Percentiles rank a stretch among this genome's conserved stretches.
Conservation (phyloP, 2,797 vertebrate genomes). For the Pteronotus mesoamericanus region DNA sequence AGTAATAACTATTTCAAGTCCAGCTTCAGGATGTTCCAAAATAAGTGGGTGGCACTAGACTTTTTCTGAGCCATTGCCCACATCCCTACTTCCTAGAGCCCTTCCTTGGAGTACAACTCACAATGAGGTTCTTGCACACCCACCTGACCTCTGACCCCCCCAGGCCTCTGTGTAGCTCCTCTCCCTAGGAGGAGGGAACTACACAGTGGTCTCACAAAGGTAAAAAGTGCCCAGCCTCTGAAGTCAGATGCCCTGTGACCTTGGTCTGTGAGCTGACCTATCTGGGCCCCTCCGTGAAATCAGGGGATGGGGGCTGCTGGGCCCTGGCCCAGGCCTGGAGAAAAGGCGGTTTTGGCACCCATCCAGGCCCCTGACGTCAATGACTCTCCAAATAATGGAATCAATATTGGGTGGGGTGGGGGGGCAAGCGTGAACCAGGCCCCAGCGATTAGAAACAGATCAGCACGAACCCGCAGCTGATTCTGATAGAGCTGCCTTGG, state of each 20-base stretch:
- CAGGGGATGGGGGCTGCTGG: not conserved
- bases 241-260: conserved; percentile 60
- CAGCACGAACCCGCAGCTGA: conserved; percentile 70
- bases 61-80: conserved; percentile 24
- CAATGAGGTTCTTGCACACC: not conserved
- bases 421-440: conserved; percentile 67
- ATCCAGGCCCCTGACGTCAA: conserved; percentile 74
- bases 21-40: conserved; percentile 20
- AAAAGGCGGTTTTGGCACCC: conserved; percentile 64
- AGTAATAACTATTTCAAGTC: conserved; percentile 39
- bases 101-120: not conserved
- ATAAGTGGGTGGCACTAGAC: not conserved
- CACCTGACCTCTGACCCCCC: conserved; percentile 3
- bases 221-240: conserved; percentile 14
- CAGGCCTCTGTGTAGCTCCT: not conserved
- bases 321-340: conserved; percentile 55
- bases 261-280: conserved; percentile 63
- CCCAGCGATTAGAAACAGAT: conserved; percentile 78
- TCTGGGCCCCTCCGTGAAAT: conserved; percentile 65
- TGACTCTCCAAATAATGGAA: conserved; percentile 78
- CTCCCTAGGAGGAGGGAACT: not conserved
- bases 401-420: conserved; percentile 72
- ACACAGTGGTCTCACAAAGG: conserved; percentile 1
- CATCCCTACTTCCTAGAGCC: not conserved
- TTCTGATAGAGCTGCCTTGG: conserved; percentile 72